Evolutionary conservation across 1,140 invertebrate species (phyloP), one percentile per base, ranked within the genome.

Genomic region (Drosophila pachea): DNA sequence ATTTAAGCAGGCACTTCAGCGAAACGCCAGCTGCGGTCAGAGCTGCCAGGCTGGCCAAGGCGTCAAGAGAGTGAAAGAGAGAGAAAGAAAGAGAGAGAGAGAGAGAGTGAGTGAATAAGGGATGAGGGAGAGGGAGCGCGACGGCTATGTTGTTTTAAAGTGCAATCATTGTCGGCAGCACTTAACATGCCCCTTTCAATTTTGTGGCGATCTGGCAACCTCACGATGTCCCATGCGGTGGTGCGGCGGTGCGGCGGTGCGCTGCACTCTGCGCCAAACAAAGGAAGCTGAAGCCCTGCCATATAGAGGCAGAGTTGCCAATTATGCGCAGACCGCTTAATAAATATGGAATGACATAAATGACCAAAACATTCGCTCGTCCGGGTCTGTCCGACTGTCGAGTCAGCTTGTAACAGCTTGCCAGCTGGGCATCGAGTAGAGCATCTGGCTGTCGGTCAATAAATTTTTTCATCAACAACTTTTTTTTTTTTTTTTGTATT

Each of bases 341-440:
- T 84, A 84, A 83, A 83, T 83, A 84, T 73, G 72, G 84, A 84
- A 84, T 75, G 79, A 84, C 78, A 84, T 84, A 84, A 83, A 83
- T 78, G 68, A 75, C 75, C 78, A 55, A 65, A 49, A 64, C 35
- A 36, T 38, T 49, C 58, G 48, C 42, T 16, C 14, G 48, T 7
- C 49, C 35, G 36, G 47, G n/a, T 9, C 12, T 12, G 14, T 5
- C 7, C 5, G 38, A n/a, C 54, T 32, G 5, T 5, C 3, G 53
- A 16, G 53, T 55, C 22, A 45, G 2, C 22, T n/a, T 49, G 47
- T 5, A 32, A 6, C 29, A 32, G 5, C 14, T 5, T 8, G 9
- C 22, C 5, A 12, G 1, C 4, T 42, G 40, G 40, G 11, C n/a
- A 22, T n/a, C 0, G 1, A 4, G 40, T 11, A 42, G 40, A 12